phyloP scores from a whole-genome alignment of 2,113 vertebrate species.

The Pardalotus punctatus region DNA sequence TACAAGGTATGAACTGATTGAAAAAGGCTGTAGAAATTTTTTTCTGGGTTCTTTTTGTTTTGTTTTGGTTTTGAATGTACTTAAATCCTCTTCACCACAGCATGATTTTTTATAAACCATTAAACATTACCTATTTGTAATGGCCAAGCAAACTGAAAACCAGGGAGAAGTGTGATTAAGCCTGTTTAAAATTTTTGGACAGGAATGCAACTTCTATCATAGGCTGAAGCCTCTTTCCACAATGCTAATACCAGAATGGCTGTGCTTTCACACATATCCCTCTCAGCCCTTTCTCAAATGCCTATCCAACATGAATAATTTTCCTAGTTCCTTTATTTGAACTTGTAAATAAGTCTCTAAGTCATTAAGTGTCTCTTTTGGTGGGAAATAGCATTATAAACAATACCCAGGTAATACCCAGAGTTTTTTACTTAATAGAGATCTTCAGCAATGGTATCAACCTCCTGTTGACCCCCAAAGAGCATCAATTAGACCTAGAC shows the following conservation, averaged over 20 bases:
- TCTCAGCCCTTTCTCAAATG: background rate
- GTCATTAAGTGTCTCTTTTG: background rate
- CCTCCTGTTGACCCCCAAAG: background rate
- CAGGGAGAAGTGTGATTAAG: background rate
- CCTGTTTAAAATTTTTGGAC: background rate
- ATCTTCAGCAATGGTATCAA: background rate
- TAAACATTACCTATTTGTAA: background rate
- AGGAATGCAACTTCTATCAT: accelerated
- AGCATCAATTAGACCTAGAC: background rate
- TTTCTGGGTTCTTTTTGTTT: background rate
- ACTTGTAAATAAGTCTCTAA: background rate
- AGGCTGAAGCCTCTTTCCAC: background rate
- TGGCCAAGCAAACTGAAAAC: background rate
- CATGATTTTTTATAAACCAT: background rate
- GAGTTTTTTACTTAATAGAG: background rate
- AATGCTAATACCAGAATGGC: background rate
- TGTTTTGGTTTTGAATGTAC: background rate
- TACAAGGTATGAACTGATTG: conserved; percentile 72
- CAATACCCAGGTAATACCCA: background rate
- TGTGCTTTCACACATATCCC: background rate
- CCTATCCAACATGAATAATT: background rate
- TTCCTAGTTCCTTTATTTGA: background rate
- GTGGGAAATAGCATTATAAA: background rate
- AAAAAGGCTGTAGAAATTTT: background rate
- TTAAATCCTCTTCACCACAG: background rate